Evolutionary conservation across 2,797 vertebrate genomes (phyloP).

Genomic region (Aldrovandia affinis): DNA sequence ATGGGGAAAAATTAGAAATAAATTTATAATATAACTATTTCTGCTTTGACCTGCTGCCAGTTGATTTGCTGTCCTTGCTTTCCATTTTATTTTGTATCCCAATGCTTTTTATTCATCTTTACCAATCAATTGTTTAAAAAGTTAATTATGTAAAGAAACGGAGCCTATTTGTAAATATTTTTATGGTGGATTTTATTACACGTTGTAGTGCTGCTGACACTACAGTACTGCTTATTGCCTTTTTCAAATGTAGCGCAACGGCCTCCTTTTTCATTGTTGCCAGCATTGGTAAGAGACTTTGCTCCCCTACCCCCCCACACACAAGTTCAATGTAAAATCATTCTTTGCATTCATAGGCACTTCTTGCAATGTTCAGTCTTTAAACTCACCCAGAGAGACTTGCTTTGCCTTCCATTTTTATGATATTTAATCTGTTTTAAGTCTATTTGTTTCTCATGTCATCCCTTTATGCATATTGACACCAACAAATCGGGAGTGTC

Average conservation of each 20-base stretch:
- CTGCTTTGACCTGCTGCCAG: background rate
- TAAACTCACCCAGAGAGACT: background rate
- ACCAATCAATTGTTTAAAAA: background rate
- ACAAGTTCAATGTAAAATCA: background rate
- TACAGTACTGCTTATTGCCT: background rate
- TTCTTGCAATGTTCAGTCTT: background rate
- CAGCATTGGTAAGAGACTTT: conserved; percentile 4
- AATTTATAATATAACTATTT: too few species aligned
- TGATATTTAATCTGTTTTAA: background rate
- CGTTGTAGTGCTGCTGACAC: background rate
- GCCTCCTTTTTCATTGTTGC: background rate
- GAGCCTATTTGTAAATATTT: conserved; percentile 3
- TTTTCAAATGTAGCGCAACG: background rate
- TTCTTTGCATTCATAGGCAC: background rate
- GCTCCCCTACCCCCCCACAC: too few species aligned
- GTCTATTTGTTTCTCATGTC: background rate
- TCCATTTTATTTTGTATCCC: background rate
- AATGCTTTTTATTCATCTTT: background rate
- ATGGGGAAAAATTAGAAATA: too few species aligned
- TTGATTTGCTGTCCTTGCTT: background rate
- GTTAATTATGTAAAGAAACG: background rate
- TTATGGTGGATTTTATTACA: conserved; percentile 8
- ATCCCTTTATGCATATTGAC: background rate
- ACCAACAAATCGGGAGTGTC: background rate
- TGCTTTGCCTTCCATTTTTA: background rate